Base-by-base conservation (phyloP, 2,888 invertebrate species). In the Sarcophaga carnaria region DNA sequence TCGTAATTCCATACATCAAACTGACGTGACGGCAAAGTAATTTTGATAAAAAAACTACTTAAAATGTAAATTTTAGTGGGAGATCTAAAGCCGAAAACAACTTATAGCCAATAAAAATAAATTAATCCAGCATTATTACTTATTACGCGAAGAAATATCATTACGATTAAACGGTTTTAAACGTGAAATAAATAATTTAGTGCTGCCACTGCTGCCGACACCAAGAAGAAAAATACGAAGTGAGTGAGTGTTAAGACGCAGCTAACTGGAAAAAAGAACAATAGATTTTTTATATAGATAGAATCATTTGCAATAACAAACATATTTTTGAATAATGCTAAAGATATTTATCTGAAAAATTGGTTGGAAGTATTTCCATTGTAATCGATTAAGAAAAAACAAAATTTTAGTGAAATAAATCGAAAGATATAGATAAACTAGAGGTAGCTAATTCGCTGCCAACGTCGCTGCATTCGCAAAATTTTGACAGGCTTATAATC, bases 11-110 rank as follows among this genome's bases (percentile, higher is more conserved):
- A 60, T 62, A 62, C 60, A 78, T 78, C 71, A 80, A 80, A 74
- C 27, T 76, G 84, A 80, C 84, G 80, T 81, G 72, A 83, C 83
- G 74, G 85, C 45, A 81, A 62, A 85, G 47, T 75, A 72, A 22
- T 72, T 83, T 82, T 62, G 54, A 80, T 76, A 76, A 69, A 80
- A 37, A 27, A 63, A 66, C 70, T 82, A 71, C 64, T 69, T 81
- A 87, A 84, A 81, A 84, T 87, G 87, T 84, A 87, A 87, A 78
- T 81, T 84, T 81, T 83, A 76, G 17, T 71, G 62, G 27, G 80
- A 47, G n/a, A 63, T 71, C 69, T 60, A 64, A 80, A 79, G 80
- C 54, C 54, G 47, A 80, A 77, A 72, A 69, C 64, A 70, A 72
- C 59, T 22, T 54, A 77, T n/a, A 83, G 12, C 25, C 54, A 83